These are phyloP conservation scores for Lophotriccus pileatus DNA, from an alignment of 2,797 vertebrate genomes.

Conservation along the genomic window DNA sequence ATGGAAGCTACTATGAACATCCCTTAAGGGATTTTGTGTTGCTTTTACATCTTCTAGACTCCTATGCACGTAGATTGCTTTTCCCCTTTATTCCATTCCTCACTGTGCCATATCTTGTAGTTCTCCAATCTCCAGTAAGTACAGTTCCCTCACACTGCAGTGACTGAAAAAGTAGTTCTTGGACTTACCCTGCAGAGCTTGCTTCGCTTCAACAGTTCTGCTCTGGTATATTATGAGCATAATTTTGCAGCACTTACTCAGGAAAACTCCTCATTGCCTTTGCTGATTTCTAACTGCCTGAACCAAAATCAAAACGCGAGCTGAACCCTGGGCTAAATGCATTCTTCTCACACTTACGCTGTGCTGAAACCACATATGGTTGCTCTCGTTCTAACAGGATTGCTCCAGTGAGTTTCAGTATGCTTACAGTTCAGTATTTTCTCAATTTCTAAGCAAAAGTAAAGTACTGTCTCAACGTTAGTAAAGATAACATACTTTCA, in stretches of 20 bases:
- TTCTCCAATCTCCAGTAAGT: background rate
- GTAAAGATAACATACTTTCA: background rate
- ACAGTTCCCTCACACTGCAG: background rate
- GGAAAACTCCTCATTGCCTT: background rate
- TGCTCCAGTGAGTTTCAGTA: background rate
- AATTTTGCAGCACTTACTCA: background rate
- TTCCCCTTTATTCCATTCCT: background rate
- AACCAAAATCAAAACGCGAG: background rate
- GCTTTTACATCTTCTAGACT: background rate
- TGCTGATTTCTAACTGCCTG: background rate
- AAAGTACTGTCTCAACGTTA: background rate
- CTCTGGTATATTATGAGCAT: background rate
- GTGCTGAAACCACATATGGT: background rate
- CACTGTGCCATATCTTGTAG: background rate
- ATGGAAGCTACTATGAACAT: background rate
- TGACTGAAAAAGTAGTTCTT: background rate
- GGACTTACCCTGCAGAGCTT: background rate
- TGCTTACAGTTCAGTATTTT: background rate
- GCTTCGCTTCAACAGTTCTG: background rate
- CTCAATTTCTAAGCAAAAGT: background rate
- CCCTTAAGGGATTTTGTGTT: background rate
- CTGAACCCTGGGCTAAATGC: background rate
- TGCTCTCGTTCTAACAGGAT: background rate
- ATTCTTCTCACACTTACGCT: background rate
- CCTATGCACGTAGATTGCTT: background rate